These are phyloP conservation scores for Hydrophis major DNA, from an alignment of 2,797 vertebrate species.

Conservation along the genomic window DNA sequence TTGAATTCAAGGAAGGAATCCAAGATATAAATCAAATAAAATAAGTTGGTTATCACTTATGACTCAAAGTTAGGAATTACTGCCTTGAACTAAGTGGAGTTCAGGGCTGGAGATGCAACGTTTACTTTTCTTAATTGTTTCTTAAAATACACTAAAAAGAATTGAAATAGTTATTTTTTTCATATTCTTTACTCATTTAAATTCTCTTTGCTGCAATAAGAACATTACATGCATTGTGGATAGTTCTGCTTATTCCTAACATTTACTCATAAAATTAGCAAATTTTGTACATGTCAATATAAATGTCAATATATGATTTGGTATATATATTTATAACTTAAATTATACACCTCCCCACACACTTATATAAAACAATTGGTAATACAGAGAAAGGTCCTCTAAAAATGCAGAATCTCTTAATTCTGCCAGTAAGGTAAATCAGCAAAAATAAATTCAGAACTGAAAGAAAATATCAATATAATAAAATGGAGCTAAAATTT, in stretches of 20 bases:
- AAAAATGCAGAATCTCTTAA: background rate
- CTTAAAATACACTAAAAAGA: background rate
- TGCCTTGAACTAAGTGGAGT: background rate
- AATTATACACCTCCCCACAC: background rate
- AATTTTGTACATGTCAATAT: background rate
- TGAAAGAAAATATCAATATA: background rate
- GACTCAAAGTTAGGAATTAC: background rate
- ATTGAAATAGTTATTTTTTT: background rate
- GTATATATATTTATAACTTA: background rate
- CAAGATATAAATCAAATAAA: background rate
- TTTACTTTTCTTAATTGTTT: background rate
- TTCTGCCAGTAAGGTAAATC: background rate
- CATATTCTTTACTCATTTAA: background rate
- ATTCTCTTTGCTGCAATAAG: background rate
- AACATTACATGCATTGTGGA: background rate
- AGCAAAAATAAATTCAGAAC: background rate
- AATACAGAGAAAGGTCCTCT: background rate
- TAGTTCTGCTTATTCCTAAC: background rate
- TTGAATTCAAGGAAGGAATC: background rate
- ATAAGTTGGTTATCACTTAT: background rate
- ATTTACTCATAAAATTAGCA: background rate
- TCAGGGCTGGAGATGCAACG: background rate
- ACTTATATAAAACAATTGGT: background rate
- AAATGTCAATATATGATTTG: background rate
- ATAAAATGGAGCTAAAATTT: background rate